Evolutionary conservation across 2,113 vertebrate species (phyloP).

Genomic region (Eulemur macaco): DNA sequence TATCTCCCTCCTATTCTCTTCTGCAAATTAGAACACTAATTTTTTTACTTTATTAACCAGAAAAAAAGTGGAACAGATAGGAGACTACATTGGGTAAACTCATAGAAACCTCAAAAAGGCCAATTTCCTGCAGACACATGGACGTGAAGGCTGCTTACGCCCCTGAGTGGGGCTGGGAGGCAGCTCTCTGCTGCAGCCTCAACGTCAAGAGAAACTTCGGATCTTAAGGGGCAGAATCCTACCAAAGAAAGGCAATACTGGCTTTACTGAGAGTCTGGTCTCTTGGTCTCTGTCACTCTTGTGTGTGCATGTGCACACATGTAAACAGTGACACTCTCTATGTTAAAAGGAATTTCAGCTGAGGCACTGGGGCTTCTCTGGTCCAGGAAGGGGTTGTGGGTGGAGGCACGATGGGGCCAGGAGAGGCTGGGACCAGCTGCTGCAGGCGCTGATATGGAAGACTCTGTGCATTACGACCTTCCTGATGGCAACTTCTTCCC

Average conservation of each 20-base stretch:
- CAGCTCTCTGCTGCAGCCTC: not conserved
- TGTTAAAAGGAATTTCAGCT: not conserved
- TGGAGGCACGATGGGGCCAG: fast-evolving
- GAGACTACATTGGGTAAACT: not conserved
- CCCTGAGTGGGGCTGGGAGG: fast-evolving
- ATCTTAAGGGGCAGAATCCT: not conserved
- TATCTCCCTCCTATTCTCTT: not conserved
- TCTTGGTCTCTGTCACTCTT: not conserved
- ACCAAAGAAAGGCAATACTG: not conserved
- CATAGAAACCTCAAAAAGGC: not conserved
- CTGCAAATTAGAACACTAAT: not conserved
- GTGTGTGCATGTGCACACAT: not conserved
- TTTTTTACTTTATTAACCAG: not conserved
- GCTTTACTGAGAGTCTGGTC: not conserved
- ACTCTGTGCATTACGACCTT: not conserved
- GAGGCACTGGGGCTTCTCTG: not conserved
- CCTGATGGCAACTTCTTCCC: not conserved
- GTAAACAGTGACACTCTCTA: not conserved
- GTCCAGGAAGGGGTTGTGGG: not conserved
- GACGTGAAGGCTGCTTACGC: not conserved
- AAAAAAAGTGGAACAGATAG: not conserved
- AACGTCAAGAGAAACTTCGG: not conserved
- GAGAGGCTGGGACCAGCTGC: not conserved
- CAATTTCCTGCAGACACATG: not conserved
- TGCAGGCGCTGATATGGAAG: not conserved